Evolutionary conservation across 2,888 invertebrate species (phyloP), one percentile per base, ranked within the genome.

Genomic region (Philereme vetulata): DNA sequence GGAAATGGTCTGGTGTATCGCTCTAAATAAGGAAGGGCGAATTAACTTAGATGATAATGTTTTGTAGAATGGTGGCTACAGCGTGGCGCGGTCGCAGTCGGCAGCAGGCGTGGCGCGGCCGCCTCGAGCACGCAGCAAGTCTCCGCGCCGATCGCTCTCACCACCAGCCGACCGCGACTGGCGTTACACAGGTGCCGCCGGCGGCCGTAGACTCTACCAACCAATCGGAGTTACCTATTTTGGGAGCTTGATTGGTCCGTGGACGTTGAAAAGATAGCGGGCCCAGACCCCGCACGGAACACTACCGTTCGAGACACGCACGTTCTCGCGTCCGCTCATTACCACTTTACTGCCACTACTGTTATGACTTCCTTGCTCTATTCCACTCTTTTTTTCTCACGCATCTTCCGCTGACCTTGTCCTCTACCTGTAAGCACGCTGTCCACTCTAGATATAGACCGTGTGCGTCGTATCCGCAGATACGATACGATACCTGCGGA

Each of bases 141-240:
- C 97, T 73, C 97, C 97, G 70, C 94, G 96, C 62, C 94, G 97
- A 76, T 97, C 96, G 77, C 93, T 97, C 67, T 97, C 97, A 62
- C 97, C 97, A 56, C 96, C 97, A 57, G 95, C 95, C 78, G 94
- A 86, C 75, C 82, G 85, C 72, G 87, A 94, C 78, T 92, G 93
- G 82, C 94, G 94, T 84, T 94, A 94, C 85, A 86, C 94, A 86
- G 93, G 93, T 88, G 89, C 85, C 86, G 78, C 76, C 80, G 79
- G 81, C 80, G 77, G 82, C 77, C 71, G 62, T 60, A 71, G 66
- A 70, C 80, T 75, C 77, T 70, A 70, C 78, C 73, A 64, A 76
- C 77, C 75, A 71, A 77, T 76, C 74, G 58, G 57, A 64, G 50
- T 51, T 35, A 34, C 56, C 60, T 36, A 52, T 61, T 65, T 68